Base-by-base conservation (phyloP, 2,113 vertebrate genomes). In the Salvelinus namaycush region DNA sequence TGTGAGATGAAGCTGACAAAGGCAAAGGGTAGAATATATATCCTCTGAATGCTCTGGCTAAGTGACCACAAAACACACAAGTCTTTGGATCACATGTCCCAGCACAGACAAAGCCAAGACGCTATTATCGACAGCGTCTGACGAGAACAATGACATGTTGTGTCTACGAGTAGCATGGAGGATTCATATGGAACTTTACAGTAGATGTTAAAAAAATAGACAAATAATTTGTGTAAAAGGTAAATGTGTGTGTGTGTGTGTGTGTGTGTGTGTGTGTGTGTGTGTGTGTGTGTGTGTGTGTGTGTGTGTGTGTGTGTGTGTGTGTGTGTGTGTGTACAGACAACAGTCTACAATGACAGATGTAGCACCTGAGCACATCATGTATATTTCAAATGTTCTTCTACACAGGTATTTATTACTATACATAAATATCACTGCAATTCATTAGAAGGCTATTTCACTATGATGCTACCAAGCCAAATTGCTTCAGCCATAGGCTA, bases 191-290 rank as follows among this genome's bases (percentile, higher is more conserved):
- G 7, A 64, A 64, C 24, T 22, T 22, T 34, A 34, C 34, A 1
- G 34, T 62, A 62, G n/a, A 12, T 22, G 2, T 39, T 9, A 60
- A 22, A 60, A 9, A 5, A 14, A 60, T 20, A 20, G 7, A 22
- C 1, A 22, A 22, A 22, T 14, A 0, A 60, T 7, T 7, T 5
- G 3, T 12, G 1, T 13, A 13, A 20, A 27, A n/a, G n/a, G n/a
- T n/a, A n/a, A n/a, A n/a, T n/a, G 31, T 68, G 34, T 68, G 68
- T 39, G 68, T 69, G 31, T 22, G 18, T 69, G 29, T 11, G 70
- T 57, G 12, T 16, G 44, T 24, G 3, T 70, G 69, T 70, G 39
- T 75, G 71, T 59, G 49, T 60, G 18, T 70, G 74, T 64, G 59
- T 13, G n/a, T 51, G 8, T 70, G 20, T 49, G 68, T 49, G 39